Evolutionary conservation across 1,140 invertebrate species (phyloP).

Genomic region (Bombyx mandarina): DNA sequence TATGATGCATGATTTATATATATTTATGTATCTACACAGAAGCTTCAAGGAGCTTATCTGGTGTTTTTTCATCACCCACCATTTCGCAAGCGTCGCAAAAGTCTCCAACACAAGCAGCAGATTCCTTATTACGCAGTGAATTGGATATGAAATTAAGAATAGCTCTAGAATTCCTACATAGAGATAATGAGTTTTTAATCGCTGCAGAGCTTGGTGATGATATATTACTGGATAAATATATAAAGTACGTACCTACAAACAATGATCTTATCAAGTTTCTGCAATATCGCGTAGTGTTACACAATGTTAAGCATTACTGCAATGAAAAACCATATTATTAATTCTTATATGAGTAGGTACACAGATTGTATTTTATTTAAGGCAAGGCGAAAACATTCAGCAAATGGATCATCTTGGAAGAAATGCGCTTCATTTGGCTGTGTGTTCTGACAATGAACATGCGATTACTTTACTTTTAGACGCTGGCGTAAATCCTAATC

Average conservation of each 20-base stretch:
- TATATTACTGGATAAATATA: slow-evolving; percentile 21
- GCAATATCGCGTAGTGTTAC: too few species aligned
- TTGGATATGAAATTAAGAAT: slow-evolving; percentile 18
- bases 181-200: slow-evolving; percentile 40
- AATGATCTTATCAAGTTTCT: too few species aligned
- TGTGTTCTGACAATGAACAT: slow-evolving; percentile 26
- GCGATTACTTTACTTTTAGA: slow-evolving; percentile 31
- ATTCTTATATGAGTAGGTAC: background rate
- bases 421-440: slow-evolving; percentile 49
- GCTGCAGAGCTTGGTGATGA: slow-evolving; percentile 45
- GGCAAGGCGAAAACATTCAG: slow-evolving; percentile 31
- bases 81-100: too few species aligned
- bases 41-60: slow-evolving; percentile 31
- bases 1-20: too few species aligned
- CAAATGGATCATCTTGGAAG: slow-evolving; percentile 42
- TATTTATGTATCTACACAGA: slow-evolving; percentile 14
- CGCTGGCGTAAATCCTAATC: slow-evolving; percentile 32
- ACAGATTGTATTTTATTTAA: slow-evolving; percentile 15
- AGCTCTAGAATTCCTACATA: slow-evolving; percentile 38
- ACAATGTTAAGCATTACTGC: too few species aligned
- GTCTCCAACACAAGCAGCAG: too few species aligned
- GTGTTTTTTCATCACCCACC: slow-evolving; percentile 3
- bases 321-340: background rate
- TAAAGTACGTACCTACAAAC: too few species aligned
- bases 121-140: too few species aligned